Evolutionary conservation across 2,113 vertebrate genomes (phyloP), one percentile per base, ranked within the genome.

Genomic region (Cettia cetti): DNA sequence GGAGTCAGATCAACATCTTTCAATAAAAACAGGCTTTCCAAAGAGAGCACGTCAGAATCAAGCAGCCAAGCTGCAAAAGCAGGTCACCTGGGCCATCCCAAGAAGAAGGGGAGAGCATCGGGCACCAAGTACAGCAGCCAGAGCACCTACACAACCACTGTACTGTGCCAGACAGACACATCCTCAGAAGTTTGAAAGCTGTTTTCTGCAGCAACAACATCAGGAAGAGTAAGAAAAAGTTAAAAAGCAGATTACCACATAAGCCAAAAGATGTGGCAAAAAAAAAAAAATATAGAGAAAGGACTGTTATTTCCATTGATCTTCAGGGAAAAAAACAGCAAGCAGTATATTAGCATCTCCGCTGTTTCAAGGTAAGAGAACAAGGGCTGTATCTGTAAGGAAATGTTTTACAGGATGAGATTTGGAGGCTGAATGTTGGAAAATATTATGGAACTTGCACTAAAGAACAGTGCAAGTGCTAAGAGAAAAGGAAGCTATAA

Each of bases 81-180:
- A 61, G n/a, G 31, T 69, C 59, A 72, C 11, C 13, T 31, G 47
- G n/a, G 39, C 35, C 72, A 76, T 21, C 31, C 9, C 47, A 82
- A 26, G 33, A 57, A 69, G 44, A 72, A 86, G 16, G 13, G 16
- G 7, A 80, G 18, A 77, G n/a, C n/a, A 72, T 22, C 22, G 40
- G 26, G 15, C 37, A 33, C 8, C 2, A 7, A 20, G 11, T 16
- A 20, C 0, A 54, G 53, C 33, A 7, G 39, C 23, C 47, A 75
- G 15, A 17, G n/a, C 42, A 26, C 35, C 52, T 27, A 15, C 0
- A 0, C 16, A 53, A 44, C 13, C 37, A 61, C 0, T 23, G 19
- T 13, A 14, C 15, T n/a, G 37, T 39, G 31, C 27, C 27, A 76
- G 63, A 80, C 13, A 27, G 10, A 74, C 31, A 39, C 9, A 24